These are phyloP conservation scores for Actias luna DNA, from an alignment of 2,888 invertebrate genomes.

Conservation along the genomic window DNA sequence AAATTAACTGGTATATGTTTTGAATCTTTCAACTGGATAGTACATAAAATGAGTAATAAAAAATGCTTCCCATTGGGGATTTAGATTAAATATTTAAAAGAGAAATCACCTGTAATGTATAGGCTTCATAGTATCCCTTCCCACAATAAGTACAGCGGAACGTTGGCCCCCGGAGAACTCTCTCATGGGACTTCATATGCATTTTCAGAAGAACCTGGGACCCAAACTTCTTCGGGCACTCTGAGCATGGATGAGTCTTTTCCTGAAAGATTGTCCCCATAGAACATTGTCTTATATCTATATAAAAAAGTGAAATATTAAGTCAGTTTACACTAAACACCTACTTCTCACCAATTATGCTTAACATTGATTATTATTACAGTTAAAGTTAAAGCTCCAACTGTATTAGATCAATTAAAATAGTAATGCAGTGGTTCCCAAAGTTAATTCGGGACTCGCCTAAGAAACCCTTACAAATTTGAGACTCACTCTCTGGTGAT, in stretches of 20 bases:
- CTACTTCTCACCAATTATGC: too few relatives aligned
- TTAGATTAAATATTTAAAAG: not conserved
- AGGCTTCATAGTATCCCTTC: constrained; percentile 68
- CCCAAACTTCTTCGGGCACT: constrained; percentile 71
- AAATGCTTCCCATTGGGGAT: not conserved
- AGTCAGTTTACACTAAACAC: too few relatives aligned
- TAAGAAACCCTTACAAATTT: too few relatives aligned
- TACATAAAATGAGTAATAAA: too few relatives aligned
- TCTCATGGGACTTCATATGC: constrained; percentile 67
- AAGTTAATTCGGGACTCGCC: too few relatives aligned
- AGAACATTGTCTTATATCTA: not conserved
- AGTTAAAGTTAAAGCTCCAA: too few relatives aligned
- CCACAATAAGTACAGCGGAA: constrained; percentile 68
- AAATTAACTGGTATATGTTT: too few relatives aligned
- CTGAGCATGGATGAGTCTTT: constrained; percentile 60
- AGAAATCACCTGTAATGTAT: constrained; percentile 54
- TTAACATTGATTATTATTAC: too few relatives aligned
- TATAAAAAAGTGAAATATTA: too few relatives aligned
- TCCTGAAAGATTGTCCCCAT: constrained; percentile 44
- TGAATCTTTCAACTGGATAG: not conserved
- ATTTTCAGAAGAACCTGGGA: constrained; percentile 59
- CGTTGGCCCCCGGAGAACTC: constrained; percentile 51
- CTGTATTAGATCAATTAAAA: too few relatives aligned
- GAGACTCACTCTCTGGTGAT: too few relatives aligned
- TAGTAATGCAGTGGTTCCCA: too few relatives aligned